phyloP scores from a whole-genome alignment of 2,888 invertebrate genomes.

The Linnaemya vulpina region DNA sequence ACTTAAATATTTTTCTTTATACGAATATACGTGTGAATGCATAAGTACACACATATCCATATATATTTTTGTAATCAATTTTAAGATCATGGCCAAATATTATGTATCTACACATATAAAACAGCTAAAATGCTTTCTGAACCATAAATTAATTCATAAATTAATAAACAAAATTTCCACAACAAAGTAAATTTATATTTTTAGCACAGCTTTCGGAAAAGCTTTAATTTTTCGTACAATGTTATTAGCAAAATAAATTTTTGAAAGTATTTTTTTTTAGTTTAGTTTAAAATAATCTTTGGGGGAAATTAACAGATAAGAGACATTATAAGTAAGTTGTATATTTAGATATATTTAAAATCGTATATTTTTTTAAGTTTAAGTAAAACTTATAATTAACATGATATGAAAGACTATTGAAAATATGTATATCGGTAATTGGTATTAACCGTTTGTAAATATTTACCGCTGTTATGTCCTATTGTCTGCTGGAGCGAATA shows the following conservation, averaged over 20 bases:
- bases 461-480: background rate
- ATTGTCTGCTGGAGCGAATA: background rate
- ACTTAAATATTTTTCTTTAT: too few relatives aligned
- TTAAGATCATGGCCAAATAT: constrained; percentile 15
- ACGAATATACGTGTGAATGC: too few relatives aligned
- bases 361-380: background rate
- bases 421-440: background rate
- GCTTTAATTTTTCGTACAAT: constrained; percentile 6
- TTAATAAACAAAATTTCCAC: constrained; percentile 35
- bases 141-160: background rate
- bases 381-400: background rate
- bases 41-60: too few relatives aligned
- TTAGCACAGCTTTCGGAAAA: constrained; percentile 56
- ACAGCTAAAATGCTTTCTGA: background rate
- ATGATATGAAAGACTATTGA: constrained; percentile 5
- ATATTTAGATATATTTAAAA: background rate
- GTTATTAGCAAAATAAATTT: constrained; percentile 12
- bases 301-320: constrained; percentile 24
- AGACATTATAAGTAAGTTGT: background rate
- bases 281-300: constrained; percentile 37
- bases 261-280: constrained; percentile 4
- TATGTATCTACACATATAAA: constrained; percentile 5
- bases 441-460: background rate
- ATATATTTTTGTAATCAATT: background rate
- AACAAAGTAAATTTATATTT: constrained; percentile 50